Evolutionary conservation across 2,888 invertebrate genomes (phyloP), one percentile per base, ranked within the genome.

Genomic region (Lasius platythorax): DNA sequence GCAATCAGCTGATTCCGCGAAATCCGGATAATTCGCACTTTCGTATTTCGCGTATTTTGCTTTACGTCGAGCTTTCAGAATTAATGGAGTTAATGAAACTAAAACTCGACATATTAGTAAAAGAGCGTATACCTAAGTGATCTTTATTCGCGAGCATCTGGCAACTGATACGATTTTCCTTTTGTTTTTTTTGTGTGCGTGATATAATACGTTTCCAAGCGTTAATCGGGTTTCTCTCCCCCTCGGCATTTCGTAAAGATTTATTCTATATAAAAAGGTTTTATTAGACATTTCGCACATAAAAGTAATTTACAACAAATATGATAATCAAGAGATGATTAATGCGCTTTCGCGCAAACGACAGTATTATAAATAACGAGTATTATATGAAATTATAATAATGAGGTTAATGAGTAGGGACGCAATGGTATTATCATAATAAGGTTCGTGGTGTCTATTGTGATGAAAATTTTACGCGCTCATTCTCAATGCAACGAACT

Each of bases 1-100:
- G 73, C 61, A 73, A 73, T 61, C 73, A 50, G 28, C 46, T 81
- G 37, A 37, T 73, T 46, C 8, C 46, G 64, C 58, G 33, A 79
- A 37, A 61, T 73, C 61, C 73, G 12, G 15, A 46, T 46, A 73
- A 73, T 72, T 79, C 18, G 79, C 73, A 33, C 50, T 81, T 73
- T 46, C 61, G 46, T 63, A 11, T 33, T 37, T 46, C 43, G 33
- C 73, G 58, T 23, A 23, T 79, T n/a, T 61, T 43, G 33, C n/a
- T 30, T 37, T 23, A 23, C 5, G 37, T 37, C 37, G 33, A 18
- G 8, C 12, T 73, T 72, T n/a, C 40, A 53, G n/a, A 61, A 33
- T 81, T 79, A 50, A 72, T 58, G 28, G 40, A 78, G 18, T 56
- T 56, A 12, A 78, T 68, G 28, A 12, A 23, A 81, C 0, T 53